Percentiles rank a stretch among this genome's conserved stretches.
Conservation (phyloP, 2,888 invertebrate genomes). For the Corbicula japonica region DNA sequence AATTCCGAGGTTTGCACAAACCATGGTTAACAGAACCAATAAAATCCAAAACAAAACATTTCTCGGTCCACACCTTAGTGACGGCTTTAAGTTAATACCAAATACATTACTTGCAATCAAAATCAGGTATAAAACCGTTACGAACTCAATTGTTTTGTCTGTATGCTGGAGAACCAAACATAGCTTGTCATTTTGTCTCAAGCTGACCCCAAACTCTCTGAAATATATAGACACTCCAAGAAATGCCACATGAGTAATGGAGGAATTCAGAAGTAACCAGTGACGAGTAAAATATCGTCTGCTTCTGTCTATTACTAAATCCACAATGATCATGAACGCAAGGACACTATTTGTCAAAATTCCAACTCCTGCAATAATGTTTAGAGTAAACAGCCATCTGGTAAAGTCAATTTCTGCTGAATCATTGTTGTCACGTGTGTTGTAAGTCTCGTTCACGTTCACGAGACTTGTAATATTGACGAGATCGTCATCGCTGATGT, state of each 20-base stretch:
- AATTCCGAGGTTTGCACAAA: conserved; percentile 56
- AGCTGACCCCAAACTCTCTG: conserved; percentile 35
- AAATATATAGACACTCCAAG: conserved; percentile 54
- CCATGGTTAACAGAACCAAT: conserved; percentile 55
- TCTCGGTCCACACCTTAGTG: conserved; percentile 35
- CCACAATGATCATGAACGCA: conserved; percentile 59
- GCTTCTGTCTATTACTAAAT: conserved; percentile 54
- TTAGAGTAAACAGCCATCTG: conserved; percentile 51
- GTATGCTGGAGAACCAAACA: conserved; percentile 58
- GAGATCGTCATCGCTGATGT: conserved; percentile 44
- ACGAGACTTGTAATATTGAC: conserved; percentile 28
- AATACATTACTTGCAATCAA: conserved; percentile 51
- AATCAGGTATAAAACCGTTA: conserved; percentile 44
- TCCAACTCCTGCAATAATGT: conserved; percentile 59
- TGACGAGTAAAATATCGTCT: conserved; percentile 57
- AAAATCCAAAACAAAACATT: conserved; percentile 58
- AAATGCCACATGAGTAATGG: conserved; percentile 51
- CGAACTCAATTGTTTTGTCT: conserved; percentile 57
- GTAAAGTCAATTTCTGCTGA: conserved; percentile 6
- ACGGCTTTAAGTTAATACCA: conserved; percentile 24
- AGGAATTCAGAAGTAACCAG: conserved; percentile 58
- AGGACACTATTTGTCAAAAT: conserved; percentile 58
- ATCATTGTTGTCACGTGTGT: not conserved
- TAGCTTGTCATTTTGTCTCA: conserved; percentile 30
- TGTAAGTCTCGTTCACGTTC: not conserved